Conservation (phyloP, 1,140 invertebrate genomes). For the Panulirus ornatus region DNA sequence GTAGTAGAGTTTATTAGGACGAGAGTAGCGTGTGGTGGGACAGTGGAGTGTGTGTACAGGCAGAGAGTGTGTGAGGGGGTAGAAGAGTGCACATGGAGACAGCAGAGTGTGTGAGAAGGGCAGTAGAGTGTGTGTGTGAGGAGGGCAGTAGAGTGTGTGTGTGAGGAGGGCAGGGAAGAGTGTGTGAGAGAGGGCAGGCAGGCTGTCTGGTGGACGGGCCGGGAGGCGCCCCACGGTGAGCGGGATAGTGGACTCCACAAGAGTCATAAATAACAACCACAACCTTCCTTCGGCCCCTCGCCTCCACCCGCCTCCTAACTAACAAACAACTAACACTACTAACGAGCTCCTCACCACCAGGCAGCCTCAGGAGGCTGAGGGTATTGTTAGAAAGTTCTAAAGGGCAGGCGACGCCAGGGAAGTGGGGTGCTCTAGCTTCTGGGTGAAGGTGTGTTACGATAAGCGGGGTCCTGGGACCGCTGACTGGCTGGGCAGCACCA, state of each 20-base stretch:
- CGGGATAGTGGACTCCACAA: constrained; percentile 23
- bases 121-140: background rate
- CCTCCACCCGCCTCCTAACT: background rate
- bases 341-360: background rate
- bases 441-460: background rate
- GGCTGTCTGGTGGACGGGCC: constrained; percentile 6
- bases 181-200: constrained; percentile 16
- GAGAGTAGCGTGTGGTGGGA: too few species aligned
- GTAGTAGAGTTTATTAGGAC: too few species aligned
- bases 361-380: background rate
- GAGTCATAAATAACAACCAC: constrained; percentile 35
- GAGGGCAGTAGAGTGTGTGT: constrained; percentile 4
- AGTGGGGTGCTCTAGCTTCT: too few species aligned
- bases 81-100: too few species aligned
- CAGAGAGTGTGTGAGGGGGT: background rate
- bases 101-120: background rate
- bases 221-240: constrained; percentile 31
- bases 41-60: too few species aligned
- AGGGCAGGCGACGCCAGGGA: too few species aligned
- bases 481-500: constrained; percentile 6
- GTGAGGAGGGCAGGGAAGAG: background rate
- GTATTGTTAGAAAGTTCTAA: too few species aligned
- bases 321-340: background rate
- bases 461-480: constrained; percentile 9
- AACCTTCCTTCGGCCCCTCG: background rate